Conservation (phyloP, 1,140 invertebrate genomes). For the Ridgeia piscesae region DNA sequence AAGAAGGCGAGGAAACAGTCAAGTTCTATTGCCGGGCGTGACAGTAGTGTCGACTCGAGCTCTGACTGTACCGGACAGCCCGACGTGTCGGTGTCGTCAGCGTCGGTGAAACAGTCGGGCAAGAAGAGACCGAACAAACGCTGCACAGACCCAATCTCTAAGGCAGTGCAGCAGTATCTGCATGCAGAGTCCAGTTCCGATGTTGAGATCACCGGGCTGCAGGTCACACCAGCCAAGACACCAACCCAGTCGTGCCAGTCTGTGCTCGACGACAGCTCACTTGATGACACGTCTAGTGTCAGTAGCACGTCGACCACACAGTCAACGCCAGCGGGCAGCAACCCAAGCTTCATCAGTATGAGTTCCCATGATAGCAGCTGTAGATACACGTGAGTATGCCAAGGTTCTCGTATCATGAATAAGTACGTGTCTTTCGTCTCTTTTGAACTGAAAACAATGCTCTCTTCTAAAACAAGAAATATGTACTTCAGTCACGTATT, state of each 20-base stretch:
- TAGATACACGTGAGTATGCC: neutral
- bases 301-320: neutral
- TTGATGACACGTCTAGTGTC: neutral
- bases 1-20: neutral
- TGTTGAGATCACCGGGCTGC: neutral
- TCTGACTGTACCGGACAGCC: neutral
- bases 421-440: too few relatives aligned
- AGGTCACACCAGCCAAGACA: neutral
- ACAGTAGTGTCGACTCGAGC: neutral
- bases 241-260: neutral
- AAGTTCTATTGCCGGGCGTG: neutral
- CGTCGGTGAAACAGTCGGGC: neutral
- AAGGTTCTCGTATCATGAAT: too few relatives aligned
- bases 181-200: slow-evolving; percentile 11
- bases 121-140: neutral
- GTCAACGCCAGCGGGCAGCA: neutral
- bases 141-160: neutral
- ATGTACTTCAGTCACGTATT: too few relatives aligned
- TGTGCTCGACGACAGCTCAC: neutral
- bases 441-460: too few relatives aligned
- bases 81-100: neutral
- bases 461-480: too few relatives aligned
- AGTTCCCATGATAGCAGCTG: neutral
- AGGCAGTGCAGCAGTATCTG: slow-evolving; percentile 5
- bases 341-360: neutral